These are phyloP conservation scores for Eidolon helvum DNA, from an alignment of 2,113 vertebrate species.

Conservation along the genomic window DNA sequence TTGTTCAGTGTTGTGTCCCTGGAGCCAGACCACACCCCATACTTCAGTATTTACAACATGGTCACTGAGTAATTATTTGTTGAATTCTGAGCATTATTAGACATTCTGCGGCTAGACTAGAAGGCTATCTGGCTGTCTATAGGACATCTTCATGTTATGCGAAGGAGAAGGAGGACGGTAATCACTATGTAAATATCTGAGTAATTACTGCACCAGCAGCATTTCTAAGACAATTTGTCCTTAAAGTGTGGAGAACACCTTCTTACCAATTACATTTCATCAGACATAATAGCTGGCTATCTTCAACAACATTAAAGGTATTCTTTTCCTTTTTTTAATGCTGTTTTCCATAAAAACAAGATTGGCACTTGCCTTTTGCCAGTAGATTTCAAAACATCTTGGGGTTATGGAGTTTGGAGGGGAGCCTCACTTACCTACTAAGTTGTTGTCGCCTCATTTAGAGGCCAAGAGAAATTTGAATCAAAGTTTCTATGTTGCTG, in stretches of 20 bases:
- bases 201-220: slow-evolving; percentile 25
- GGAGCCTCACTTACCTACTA: background rate
- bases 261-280: background rate
- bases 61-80: background rate
- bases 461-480: background rate
- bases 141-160: background rate
- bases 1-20: background rate
- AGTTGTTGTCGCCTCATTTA: background rate
- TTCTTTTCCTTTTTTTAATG: background rate
- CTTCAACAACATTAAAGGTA: background rate
- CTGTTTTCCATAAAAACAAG: background rate
- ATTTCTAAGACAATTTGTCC: slow-evolving; percentile 42
- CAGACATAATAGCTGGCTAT: background rate
- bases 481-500: background rate
- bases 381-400: background rate
- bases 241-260: background rate
- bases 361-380: background rate
- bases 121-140: background rate
- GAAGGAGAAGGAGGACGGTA: slow-evolving; percentile 24
- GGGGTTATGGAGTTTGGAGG: background rate
- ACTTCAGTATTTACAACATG: background rate
- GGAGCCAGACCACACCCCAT: background rate
- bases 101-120: background rate
- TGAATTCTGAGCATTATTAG: background rate
- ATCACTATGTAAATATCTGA: slow-evolving; percentile 59